These are phyloP conservation scores for Daktulosphaira vitifoliae DNA, from an alignment of 1,140 invertebrate genomes.

Conservation along the genomic window DNA sequence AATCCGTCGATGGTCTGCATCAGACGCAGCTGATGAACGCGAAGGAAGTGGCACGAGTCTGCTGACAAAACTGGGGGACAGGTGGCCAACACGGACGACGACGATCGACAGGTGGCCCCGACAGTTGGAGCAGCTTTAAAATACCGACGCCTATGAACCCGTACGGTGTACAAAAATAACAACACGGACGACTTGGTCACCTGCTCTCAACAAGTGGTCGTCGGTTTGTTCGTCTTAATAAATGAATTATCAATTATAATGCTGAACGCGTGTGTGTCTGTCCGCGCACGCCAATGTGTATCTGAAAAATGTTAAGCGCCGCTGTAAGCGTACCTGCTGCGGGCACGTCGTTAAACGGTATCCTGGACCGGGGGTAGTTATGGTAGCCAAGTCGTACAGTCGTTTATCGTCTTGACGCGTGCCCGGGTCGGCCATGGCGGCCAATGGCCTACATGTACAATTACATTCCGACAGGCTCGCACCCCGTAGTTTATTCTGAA, in stretches of 20 bases:
- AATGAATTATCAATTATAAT: neutral
- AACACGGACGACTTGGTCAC: conserved; percentile 12
- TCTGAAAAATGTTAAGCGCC: too few relatives aligned
- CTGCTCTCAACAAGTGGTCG: conserved; percentile 33
- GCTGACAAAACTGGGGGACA: conserved; percentile 21
- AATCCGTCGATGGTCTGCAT: neutral
- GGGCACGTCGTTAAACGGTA: conserved; percentile 1
- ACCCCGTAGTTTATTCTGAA: neutral
- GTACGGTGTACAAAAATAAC: neutral
- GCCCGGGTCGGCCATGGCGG: neutral
- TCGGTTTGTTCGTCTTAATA: neutral
- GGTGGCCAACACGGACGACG: conserved; percentile 1
- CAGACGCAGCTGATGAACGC: conserved; percentile 10
- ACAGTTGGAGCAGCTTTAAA: conserved; percentile 32
- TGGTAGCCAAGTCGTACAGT: neutral
- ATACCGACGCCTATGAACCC: conserved; percentile 2
- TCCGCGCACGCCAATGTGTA: too few relatives aligned
- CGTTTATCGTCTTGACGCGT: conserved; percentile 18
- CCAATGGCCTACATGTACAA: neutral
- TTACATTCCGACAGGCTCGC: neutral
- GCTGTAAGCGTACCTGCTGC: too few relatives aligned
- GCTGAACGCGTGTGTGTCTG: neutral
- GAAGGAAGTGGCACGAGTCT: conserved; percentile 30
- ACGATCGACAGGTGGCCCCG: conserved; percentile 26
- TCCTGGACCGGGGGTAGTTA: neutral